Evolutionary conservation across 2,888 invertebrate genomes (phyloP), one percentile per base, ranked within the genome.

Genomic region (Camponotus fellah): DNA sequence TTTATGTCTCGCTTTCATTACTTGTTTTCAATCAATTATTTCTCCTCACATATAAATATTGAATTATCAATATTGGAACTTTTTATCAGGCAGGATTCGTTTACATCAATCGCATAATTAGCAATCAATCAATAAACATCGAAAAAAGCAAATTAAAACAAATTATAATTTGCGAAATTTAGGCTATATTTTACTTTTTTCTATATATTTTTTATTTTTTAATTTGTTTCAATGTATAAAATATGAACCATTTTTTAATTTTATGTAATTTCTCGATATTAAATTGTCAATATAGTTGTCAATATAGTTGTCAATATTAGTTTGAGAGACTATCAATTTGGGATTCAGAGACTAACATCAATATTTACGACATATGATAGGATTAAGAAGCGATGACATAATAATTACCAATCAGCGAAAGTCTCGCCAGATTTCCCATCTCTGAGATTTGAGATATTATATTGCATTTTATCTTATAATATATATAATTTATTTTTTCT

Each of bases 261-360:
- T 10, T 71, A 9, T 40, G 43, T 71, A 56, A 46, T 5, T 14
- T 9, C 37, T 53, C 3, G 9, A 56, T 46, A 71, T 69, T 32
- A 14, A 40, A 8, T 32, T 58, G 71, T 43, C 58, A 58, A 32
- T 65, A 40, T 32, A 60, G n/a, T 17, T 1, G 12, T n/a, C 32
- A n/a, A n/a, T n/a, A n/a, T n/a, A n/a, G n/a, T 32, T 58, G 71
- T 43, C 58, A 10, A 68, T 79, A 69, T 43, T 32, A 58, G 6
- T 76, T 58, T 56, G 9, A 32, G 26, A 58, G 34, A 58, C 17
- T 58, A 77, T 69, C 34, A 58, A 14, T 79, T 77, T 69, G 26
- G 10, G 26, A 76, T 58, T 69, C 71, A 58, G 12, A 12, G 6
- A 37, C 76, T 43, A 34, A 58, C 21, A 46, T 34, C 40, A 37